phyloP scores from a whole-genome alignment of 2,797 vertebrate species.

The Ataeniobius toweri region DNA sequence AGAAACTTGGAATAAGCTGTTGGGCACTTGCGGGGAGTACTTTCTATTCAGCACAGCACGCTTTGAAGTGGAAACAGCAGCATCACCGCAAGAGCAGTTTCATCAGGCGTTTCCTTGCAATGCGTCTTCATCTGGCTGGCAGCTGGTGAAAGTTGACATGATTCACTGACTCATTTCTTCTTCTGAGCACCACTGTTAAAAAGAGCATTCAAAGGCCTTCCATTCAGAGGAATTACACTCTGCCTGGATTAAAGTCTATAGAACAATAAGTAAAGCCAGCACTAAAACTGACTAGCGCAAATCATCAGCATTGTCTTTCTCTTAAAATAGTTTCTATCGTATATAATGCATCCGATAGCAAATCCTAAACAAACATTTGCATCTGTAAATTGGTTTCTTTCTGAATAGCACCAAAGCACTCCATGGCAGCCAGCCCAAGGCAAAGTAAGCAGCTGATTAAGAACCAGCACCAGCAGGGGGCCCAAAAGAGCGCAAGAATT shows the following conservation, averaged over 20 bases:
- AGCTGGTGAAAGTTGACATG: constrained; percentile 55
- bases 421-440: too few species aligned
- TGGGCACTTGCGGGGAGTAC: constrained; percentile 11
- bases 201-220: constrained; percentile 29
- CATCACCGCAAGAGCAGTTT: constrained; percentile 9
- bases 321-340: constrained; percentile 23
- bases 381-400: background rate
- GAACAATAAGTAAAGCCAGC: constrained; percentile 11
- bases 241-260: constrained; percentile 25
- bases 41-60: background rate
- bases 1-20: constrained; percentile 39
- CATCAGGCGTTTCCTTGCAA: constrained; percentile 30
- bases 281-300: background rate
- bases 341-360: constrained; percentile 25
- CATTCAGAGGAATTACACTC: constrained; percentile 23
- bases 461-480: too few species aligned
- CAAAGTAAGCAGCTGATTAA: too few species aligned
- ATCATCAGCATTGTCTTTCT: constrained; percentile 23
- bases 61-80: constrained; percentile 57
- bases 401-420: background rate
- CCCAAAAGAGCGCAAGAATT: too few species aligned
- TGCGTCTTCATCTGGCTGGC: constrained; percentile 59
- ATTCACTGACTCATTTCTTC: constrained; percentile 51
- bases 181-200: constrained; percentile 31
- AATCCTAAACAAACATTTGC: constrained; percentile 22